Evolutionary conservation across 2,888 invertebrate genomes (phyloP).

Genomic region (Endomychus coccineus): DNA sequence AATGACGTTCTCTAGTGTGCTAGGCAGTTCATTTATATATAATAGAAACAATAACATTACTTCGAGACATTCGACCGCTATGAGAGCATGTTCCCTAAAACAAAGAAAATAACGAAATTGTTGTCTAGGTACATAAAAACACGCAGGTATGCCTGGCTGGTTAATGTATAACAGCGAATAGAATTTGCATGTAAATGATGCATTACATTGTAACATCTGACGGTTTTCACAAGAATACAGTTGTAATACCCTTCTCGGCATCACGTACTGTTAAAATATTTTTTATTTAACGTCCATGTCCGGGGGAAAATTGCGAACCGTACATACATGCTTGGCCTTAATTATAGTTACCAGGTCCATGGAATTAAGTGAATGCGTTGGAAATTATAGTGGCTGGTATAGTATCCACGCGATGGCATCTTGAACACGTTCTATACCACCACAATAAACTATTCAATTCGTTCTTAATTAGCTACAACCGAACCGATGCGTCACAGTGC

Average conservation of each 20-base stretch:
- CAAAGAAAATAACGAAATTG: too few relatives aligned
- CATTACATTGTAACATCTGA: too few relatives aligned
- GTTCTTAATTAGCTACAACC: slow-evolving; percentile 33
- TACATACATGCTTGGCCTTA: slow-evolving; percentile 22
- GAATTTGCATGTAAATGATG: too few relatives aligned
- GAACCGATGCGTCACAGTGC: slow-evolving; percentile 10
- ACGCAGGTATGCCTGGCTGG: too few relatives aligned
- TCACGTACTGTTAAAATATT: slow-evolving; percentile 9
- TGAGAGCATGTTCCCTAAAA: too few relatives aligned
- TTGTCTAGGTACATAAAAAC: too few relatives aligned
- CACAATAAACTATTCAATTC: slow-evolving; percentile 36
- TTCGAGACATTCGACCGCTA: too few relatives aligned
- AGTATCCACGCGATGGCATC: slow-evolving; percentile 35
- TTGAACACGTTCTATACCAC: slow-evolving; percentile 35
- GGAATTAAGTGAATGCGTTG: slow-evolving; percentile 33
- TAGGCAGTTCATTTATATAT: too few relatives aligned
- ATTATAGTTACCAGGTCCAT: slow-evolving; percentile 36
- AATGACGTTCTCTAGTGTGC: too few relatives aligned
- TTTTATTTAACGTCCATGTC: slow-evolving; percentile 12
- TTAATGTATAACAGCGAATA: too few relatives aligned
- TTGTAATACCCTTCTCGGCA: slow-evolving; percentile 3
- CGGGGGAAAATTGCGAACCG: slow-evolving; percentile 12
- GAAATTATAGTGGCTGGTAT: slow-evolving; percentile 35
- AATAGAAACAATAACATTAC: too few relatives aligned
- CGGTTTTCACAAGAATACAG: too few relatives aligned